phyloP scores from a whole-genome alignment of 2,888 invertebrate genomes.

The Magallana nippona region DNA sequence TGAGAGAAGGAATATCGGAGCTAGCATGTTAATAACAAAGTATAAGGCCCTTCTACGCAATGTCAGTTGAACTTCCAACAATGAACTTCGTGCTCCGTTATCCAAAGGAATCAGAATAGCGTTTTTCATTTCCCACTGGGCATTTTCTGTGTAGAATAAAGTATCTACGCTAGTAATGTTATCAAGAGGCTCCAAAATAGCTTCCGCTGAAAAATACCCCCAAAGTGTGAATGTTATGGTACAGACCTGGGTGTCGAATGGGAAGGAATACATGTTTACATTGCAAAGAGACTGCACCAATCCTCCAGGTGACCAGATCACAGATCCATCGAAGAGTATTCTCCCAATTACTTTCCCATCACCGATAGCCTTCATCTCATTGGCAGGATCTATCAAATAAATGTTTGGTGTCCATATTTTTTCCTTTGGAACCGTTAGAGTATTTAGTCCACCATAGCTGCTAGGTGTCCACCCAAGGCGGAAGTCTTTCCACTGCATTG shows the following conservation, averaged over 20 bases:
- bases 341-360: background rate
- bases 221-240: background rate
- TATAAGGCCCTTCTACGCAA: too few species aligned
- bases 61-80: too few species aligned
- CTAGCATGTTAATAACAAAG: too few species aligned
- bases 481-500: background rate
- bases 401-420: background rate
- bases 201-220: background rate
- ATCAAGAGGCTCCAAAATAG: background rate
- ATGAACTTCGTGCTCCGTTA: too few species aligned
- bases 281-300: background rate
- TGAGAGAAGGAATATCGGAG: too few species aligned
- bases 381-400: constrained; percentile 22
- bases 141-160: background rate
- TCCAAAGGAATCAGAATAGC: background rate
- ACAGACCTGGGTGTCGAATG: constrained; percentile 35
- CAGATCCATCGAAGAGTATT: background rate
- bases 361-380: background rate
- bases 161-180: background rate
- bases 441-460: background rate
- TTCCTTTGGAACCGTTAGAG: background rate
- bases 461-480: background rate
- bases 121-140: background rate
- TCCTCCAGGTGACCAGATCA: constrained; percentile 25
- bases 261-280: constrained; percentile 7